These are phyloP conservation scores for Eulemur macaco DNA, from an alignment of 2,113 vertebrate genomes.

Conservation along the genomic window DNA sequence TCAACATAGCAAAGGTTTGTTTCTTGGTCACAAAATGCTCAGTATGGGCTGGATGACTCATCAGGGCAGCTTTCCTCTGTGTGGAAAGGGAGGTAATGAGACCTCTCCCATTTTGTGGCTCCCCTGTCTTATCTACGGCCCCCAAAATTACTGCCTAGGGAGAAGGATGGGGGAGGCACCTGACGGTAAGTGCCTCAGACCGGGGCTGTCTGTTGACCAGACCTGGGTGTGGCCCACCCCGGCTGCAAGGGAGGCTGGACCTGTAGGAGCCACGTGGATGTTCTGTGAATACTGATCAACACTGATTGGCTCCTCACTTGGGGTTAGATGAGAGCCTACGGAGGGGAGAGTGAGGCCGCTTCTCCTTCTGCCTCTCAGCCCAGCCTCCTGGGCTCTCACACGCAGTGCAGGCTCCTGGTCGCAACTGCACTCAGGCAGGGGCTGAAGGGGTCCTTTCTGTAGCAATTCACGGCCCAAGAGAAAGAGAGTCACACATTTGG, in stretches of 20 bases:
- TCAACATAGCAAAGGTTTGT: neutral
- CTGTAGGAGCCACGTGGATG: no score
- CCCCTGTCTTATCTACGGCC: neutral
- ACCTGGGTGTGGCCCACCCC: neutral
- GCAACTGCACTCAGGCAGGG: neutral
- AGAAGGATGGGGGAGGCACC: neutral
- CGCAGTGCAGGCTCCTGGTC: neutral
- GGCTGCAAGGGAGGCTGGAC: neutral
- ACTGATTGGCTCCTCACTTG: neutral
- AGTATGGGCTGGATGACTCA: accelerated
- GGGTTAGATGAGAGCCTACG: neutral
- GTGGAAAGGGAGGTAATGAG: neutral
- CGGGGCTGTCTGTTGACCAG: neutral
- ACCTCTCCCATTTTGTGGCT: no score
- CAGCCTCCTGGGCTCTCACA: neutral
- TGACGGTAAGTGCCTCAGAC: neutral
- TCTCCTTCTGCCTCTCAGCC: neutral
- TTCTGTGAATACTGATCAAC: neutral
- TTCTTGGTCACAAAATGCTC: neutral
- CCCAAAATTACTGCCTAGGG: neutral
- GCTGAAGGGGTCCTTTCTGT: neutral
- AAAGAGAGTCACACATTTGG: neutral
- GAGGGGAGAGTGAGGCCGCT: neutral
- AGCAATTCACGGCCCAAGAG: neutral
- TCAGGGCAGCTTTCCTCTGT: neutral